phyloP scores from a whole-genome alignment of 2,888 invertebrate species.

The Drosophila eohydei region DNA sequence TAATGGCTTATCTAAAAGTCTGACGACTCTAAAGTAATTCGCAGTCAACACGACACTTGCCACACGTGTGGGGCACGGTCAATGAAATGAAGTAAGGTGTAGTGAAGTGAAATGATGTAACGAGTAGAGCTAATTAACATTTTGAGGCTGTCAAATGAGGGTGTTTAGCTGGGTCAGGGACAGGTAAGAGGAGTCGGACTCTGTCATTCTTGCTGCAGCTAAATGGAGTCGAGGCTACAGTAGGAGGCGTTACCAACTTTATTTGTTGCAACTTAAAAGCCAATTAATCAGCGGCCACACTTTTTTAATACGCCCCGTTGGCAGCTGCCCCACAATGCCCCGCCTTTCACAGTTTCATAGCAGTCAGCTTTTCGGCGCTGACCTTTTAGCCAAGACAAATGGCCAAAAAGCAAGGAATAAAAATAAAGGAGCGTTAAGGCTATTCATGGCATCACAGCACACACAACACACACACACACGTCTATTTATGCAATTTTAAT shows the following conservation, averaged over 20 bases:
- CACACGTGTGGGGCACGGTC: constrained; percentile 19
- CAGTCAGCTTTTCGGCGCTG: constrained; percentile 42
- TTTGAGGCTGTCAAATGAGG: constrained; percentile 22
- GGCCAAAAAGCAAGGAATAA: constrained; percentile 22
- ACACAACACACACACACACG: neutral
- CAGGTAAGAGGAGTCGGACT: constrained; percentile 6
- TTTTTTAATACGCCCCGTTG: constrained; percentile 66
- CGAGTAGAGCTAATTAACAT: constrained; percentile 68
- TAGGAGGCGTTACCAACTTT: constrained; percentile 56
- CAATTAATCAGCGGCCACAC: constrained; percentile 77
- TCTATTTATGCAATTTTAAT: constrained; percentile 77
- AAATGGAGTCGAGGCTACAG: constrained; percentile 16
- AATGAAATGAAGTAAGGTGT: constrained; percentile 28
- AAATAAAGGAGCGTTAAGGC: constrained; percentile 16
- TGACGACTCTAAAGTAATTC: constrained; percentile 43
- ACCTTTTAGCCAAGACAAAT: constrained; percentile 65
- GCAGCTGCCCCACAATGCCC: neutral
- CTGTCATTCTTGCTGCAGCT: constrained; percentile 41
- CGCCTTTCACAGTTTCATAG: neutral
- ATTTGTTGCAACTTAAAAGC: constrained; percentile 74
- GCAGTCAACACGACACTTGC: constrained; percentile 44
- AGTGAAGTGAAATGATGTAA: constrained; percentile 67
- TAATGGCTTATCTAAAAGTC: constrained; percentile 35
- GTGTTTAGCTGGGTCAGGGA: neutral
- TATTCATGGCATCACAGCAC: constrained; percentile 60